phyloP scores from a whole-genome alignment of 2,113 vertebrate genomes.

The Ceyx melanurus region DNA sequence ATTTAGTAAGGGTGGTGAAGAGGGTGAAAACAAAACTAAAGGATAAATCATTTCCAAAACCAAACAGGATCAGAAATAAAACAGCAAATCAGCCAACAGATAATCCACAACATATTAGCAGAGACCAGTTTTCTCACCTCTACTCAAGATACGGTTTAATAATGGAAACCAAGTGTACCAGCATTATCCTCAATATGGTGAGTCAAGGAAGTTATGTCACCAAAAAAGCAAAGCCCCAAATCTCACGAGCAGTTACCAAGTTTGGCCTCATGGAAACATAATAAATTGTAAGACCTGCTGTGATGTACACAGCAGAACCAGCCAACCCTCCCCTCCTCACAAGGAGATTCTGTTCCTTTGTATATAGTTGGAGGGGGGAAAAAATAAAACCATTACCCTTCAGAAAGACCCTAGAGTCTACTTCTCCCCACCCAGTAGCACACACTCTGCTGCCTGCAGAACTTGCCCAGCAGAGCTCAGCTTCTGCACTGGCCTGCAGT shows the following conservation, averaged over 20 bases:
- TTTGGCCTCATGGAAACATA: background rate
- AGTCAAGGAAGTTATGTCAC: background rate
- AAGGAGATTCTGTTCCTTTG: background rate
- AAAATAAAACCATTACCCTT: background rate
- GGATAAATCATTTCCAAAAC: background rate
- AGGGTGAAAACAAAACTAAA: background rate
- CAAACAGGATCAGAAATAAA: background rate
- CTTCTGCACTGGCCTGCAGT: accelerated
- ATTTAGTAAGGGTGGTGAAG: background rate
- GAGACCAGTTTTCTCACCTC: background rate
- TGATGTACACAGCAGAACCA: background rate
- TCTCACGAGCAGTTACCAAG: background rate
- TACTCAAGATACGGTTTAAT: background rate
- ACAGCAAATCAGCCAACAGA: background rate
- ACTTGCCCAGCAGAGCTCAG: background rate
- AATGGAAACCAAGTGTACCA: background rate
- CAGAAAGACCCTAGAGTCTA: background rate
- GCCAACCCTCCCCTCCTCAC: background rate
- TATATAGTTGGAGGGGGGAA: background rate
- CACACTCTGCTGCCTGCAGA: background rate
- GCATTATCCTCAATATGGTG: background rate
- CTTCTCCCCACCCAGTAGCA: background rate
- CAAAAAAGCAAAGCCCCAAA: background rate
- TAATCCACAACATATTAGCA: background rate
- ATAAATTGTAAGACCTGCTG: background rate